phyloP scores from a whole-genome alignment of 2,888 invertebrate species.

The Clunio marinus region DNA sequence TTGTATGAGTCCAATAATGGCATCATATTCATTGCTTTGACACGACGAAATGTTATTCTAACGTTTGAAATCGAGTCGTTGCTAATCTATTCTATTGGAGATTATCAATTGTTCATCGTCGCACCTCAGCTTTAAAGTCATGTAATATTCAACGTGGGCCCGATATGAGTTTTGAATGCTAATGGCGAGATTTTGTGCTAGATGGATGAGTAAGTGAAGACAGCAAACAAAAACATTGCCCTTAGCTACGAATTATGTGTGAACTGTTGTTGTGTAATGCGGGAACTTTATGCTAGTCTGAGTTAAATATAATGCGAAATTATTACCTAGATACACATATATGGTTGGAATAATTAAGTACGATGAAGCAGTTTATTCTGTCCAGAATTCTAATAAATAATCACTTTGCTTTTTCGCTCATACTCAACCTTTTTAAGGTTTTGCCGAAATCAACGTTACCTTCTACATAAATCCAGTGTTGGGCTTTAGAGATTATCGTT shows the following conservation, averaged over 20 bases:
- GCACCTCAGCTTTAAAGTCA: neutral
- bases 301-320: neutral
- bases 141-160: neutral
- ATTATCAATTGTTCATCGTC: conserved; percentile 6
- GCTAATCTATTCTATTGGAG: neutral
- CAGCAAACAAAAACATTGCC: conserved; percentile 2
- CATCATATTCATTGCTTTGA: neutral
- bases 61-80: too few species aligned
- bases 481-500: too few species aligned
- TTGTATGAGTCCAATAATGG: neutral
- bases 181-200: neutral
- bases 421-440: neutral
- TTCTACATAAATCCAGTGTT: too few species aligned
- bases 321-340: conserved; percentile 1
- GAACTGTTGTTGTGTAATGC: too few species aligned
- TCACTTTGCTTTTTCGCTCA: neutral
- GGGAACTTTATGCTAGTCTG: neutral
- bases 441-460: too few species aligned
- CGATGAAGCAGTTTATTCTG: neutral
- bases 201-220: neutral
- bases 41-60: neutral
- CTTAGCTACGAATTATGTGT: neutral
- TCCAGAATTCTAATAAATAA: neutral
- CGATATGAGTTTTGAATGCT: neutral
- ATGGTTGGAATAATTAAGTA: neutral